Evolutionary conservation across 2,113 vertebrate species (phyloP).

Genomic region (Carettochelys insculpta): DNA sequence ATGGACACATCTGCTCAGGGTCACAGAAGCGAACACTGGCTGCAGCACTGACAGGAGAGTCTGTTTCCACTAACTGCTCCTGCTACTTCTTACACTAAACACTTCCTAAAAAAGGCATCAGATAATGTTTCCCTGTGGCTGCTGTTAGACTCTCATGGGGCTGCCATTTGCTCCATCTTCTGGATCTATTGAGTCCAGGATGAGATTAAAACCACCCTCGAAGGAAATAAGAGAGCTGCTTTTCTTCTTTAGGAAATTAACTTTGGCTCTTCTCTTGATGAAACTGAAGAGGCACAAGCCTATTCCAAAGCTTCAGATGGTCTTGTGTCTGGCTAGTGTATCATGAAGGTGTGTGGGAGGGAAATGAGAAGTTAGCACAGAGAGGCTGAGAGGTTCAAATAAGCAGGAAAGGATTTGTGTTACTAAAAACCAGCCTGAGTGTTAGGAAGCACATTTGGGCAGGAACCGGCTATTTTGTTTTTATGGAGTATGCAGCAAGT

Average conservation of each 20-base stretch:
- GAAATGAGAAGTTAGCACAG: conserved; percentile 34
- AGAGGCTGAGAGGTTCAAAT: conserved; percentile 10
- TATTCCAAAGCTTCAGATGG: conserved; percentile 31
- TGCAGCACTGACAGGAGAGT: conserved; percentile 26
- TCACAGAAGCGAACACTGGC: conserved; percentile 26
- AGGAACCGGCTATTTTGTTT: background rate
- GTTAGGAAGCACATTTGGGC: background rate
- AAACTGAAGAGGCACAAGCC: conserved; percentile 49
- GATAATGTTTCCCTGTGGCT: conserved; percentile 67
- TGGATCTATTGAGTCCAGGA: conserved; percentile 60
- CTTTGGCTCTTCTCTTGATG: conserved; percentile 64
- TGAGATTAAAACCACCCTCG: conserved; percentile 72
- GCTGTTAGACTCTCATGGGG: conserved; percentile 67
- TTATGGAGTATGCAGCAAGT: background rate
- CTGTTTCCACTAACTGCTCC: conserved; percentile 67
- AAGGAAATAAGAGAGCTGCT: conserved; percentile 29
- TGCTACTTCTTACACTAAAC: conserved; percentile 72
- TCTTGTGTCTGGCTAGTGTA: conserved; percentile 25
- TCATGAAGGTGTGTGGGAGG: conserved; percentile 55
- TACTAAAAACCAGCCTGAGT: background rate
- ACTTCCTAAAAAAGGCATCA: conserved; percentile 58
- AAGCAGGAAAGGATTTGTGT: background rate
- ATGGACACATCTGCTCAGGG: conserved; percentile 18
- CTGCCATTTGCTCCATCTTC: conserved; percentile 59
- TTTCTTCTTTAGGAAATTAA: conserved; percentile 67